These are phyloP conservation scores for Agrypnia vestita DNA, from an alignment of 1,140 invertebrate genomes.

Conservation along the genomic window DNA sequence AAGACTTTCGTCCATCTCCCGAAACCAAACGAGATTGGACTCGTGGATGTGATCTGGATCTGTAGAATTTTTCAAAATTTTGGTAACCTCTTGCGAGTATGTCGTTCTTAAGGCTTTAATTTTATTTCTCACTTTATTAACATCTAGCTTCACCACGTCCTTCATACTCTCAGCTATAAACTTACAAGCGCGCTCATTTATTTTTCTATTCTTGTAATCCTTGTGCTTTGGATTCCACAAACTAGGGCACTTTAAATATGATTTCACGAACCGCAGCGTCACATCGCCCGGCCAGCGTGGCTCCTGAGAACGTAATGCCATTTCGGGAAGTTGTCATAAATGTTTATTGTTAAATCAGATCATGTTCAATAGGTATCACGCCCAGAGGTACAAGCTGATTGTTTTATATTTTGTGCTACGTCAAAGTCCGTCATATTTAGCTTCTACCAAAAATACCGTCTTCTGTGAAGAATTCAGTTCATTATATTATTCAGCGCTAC, in stretches of 20 bases:
- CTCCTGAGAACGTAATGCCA: conserved; percentile 68
- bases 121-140: conserved; percentile 70
- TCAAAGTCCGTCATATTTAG: too few species aligned
- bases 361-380: too few species aligned
- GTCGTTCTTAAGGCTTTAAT: conserved; percentile 71
- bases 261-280: conserved; percentile 67
- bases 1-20: conserved; percentile 68
- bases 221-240: conserved; percentile 70
- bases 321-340: conserved; percentile 50
- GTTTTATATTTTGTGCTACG: too few species aligned
- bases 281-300: conserved; percentile 62
- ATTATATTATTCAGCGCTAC: too few species aligned
- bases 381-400: too few species aligned
- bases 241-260: conserved; percentile 70
- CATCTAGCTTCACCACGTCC: conserved; percentile 63
- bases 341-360: not conserved
- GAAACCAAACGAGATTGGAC: conserved; percentile 68
- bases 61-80: conserved; percentile 68
- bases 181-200: conserved; percentile 66
- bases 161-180: conserved; percentile 67
- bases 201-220: conserved; percentile 67
- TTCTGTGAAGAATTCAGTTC: too few species aligned
- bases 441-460: too few species aligned
- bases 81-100: conserved; percentile 70
- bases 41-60: conserved; percentile 67